A percentile compares a stretch with the other conserved stretches of the same genome.
Evolutionary conservation across 2,113 vertebrate genomes (phyloP).

Genomic region (Heloderma charlesbogerti): DNA sequence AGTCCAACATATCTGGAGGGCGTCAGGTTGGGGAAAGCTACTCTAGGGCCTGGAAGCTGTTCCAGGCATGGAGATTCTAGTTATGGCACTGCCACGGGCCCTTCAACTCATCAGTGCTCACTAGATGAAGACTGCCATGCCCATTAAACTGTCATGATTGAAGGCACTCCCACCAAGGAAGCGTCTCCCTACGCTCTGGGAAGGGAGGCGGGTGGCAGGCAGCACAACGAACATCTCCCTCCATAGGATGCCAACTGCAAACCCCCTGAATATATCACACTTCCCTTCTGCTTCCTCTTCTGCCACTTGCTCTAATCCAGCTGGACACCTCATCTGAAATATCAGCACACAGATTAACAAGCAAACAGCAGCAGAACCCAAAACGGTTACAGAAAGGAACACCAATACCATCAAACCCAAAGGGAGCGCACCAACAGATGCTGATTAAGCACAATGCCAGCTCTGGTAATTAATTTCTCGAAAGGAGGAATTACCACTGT

Average conservation of each 20-base stretch:
- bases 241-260: background rate
- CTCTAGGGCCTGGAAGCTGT: background rate
- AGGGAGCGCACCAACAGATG: slow-evolving; percentile 7
- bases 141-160: background rate
- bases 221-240: background rate
- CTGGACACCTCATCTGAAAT: background rate
- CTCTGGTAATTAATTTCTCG: slow-evolving; percentile 66
- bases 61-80: too few species aligned
- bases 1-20: background rate
- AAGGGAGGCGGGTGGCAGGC: background rate
- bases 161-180: background rate
- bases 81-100: background rate
- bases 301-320: background rate
- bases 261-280: too few species aligned
- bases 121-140: background rate
- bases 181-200: background rate
- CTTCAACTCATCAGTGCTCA: background rate
- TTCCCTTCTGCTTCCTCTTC: background rate
- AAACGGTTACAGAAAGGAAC: slow-evolving; percentile 1
- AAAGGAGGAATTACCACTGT: slow-evolving; percentile 45
- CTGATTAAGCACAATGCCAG: slow-evolving; percentile 51
- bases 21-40: too few species aligned
- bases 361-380: background rate
- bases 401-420: slow-evolving; percentile 8
- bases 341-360: background rate